Base-by-base conservation (phyloP, 2,797 vertebrate genomes). In the Petrocephalus schoutedeni region DNA sequence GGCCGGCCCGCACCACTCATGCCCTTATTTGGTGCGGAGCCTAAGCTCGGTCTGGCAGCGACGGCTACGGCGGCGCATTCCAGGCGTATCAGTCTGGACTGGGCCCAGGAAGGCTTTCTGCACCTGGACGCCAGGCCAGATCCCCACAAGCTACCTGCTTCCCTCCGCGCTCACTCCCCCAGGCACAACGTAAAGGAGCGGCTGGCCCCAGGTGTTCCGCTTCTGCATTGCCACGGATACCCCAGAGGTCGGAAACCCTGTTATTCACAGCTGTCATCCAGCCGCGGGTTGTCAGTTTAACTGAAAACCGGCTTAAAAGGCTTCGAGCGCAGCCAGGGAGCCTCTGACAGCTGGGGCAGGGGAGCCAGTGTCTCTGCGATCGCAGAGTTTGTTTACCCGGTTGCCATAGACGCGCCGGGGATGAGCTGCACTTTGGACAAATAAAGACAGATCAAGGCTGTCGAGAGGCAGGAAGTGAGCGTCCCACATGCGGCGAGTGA, bases 1-100 rank as follows among this genome's bases (percentile, higher is more conserved):
- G 23, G 61, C 21, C 83, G 88, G 87, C 90, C 91, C 90, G 92
- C 74, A 90, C 90, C 88, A 91, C 71, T 95, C 92, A 92, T 94
- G 94, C 91, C 95, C 95, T 96, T 96, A 93, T 97, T 97, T 96
- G 95, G 95, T 96, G 95, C 95, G 93, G 92, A 95, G 93, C 92
- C 93, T 89, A 95, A 93, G 93, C 93, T 93, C 87, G 21, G 91
- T 88, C 93, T 95, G 94, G 93, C 93, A 93, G 89, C 93, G 91
- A 90, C 93, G 90, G 91, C 88, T 88, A 91, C 90, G 87, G 91
- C 94, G 93, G 80, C 89, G 94, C 92, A 91, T 97, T 97, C 94
- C 95, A 95, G 92, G 94, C 89, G 93, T 93, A 92, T 93, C 92
- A 93, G 94, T 92, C 92, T 96, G 95, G 94, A 95, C 87, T 87